Percentiles rank a stretch among this genome's conserved stretches.
phyloP scores from a whole-genome alignment of 2,888 invertebrate species.

The Eupithecia subfuscata region DNA sequence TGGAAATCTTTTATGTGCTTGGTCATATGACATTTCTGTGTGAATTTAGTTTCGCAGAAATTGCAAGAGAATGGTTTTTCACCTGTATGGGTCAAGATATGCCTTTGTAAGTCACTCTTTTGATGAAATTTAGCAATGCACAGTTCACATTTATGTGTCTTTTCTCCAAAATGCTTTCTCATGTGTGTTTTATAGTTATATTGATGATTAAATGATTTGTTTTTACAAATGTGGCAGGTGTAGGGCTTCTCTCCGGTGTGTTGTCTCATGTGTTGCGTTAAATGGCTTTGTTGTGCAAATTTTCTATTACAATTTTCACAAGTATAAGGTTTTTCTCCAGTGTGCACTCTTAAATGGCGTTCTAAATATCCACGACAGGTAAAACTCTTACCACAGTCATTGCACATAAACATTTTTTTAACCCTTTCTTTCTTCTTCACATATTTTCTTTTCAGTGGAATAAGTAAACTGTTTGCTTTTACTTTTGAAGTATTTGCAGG shows the following conservation, averaged over 20 bases:
- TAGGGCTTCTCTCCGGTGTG: constrained; percentile 30
- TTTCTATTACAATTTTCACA: constrained; percentile 22
- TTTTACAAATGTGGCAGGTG: constrained; percentile 23
- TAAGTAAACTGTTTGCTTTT: constrained; percentile 6
- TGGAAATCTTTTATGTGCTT: constrained; percentile 18
- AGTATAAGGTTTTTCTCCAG: constrained; percentile 26
- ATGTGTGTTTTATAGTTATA: constrained; percentile 28
- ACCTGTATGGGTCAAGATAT: constrained; percentile 27
- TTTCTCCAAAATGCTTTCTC: constrained; percentile 27
- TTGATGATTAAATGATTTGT: constrained; percentile 26
- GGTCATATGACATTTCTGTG: constrained; percentile 21
- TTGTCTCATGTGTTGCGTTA: constrained; percentile 25
- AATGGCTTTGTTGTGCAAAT: constrained; percentile 23
- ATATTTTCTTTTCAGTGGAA: constrained; percentile 6
- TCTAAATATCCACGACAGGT: constrained; percentile 15
- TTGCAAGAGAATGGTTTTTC: constrained; percentile 27
- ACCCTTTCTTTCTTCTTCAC: not conserved
- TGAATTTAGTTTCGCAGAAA: constrained; percentile 12
- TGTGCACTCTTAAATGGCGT: constrained; percentile 22
- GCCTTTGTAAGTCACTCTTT: constrained; percentile 27
- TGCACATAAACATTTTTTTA: constrained; percentile 12
- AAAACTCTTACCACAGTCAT: constrained; percentile 17
- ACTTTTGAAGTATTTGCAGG: not conserved
- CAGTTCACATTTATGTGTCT: constrained; percentile 11
- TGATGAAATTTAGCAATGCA: constrained; percentile 22